Evolutionary conservation across 2,888 invertebrate genomes (phyloP).

Genomic region (Leucophenga maculata): DNA sequence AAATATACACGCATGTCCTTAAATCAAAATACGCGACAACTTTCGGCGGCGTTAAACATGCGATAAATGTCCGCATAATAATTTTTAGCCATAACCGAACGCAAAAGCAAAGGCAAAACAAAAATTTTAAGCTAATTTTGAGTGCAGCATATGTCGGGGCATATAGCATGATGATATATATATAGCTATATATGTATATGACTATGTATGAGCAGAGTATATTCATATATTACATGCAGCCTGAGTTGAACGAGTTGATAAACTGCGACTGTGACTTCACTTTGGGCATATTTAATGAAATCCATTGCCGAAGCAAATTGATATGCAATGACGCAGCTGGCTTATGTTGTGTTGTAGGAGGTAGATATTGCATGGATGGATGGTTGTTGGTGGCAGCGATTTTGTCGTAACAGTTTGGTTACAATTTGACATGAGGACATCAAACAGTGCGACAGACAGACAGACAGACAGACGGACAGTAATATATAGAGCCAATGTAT

Average conservation of each 20-base stretch:
- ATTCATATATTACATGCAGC: neutral
- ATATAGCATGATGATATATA: neutral
- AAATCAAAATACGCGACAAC: no score
- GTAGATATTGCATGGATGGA: no score
- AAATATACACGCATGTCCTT: no score
- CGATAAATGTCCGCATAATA: no score
- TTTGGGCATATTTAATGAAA: conserved; percentile 69
- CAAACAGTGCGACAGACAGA: conserved; percentile 7
- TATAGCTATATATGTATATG: conserved; percentile 22
- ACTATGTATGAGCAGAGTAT: conserved; percentile 18
- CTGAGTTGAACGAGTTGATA: conserved; percentile 53
- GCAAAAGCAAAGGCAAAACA: no score
- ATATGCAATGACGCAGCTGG: conserved; percentile 1
- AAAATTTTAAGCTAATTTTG: neutral
- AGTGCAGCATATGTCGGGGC: neutral
- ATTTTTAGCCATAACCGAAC: no score
- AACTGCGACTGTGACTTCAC: conserved; percentile 65
- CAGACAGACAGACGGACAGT: conserved; percentile 26
- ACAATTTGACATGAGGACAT: conserved; percentile 60
- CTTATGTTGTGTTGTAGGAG: conserved; percentile 5
- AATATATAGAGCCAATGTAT: neutral
- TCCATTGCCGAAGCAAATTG: conserved; percentile 48
- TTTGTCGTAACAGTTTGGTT: conserved; percentile 68
- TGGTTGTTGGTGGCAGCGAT: conserved; percentile 42
- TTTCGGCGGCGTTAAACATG: no score